These are phyloP conservation scores for Vulpes vulpes DNA, from an alignment of 2,113 vertebrate genomes.

Conservation along the genomic window DNA sequence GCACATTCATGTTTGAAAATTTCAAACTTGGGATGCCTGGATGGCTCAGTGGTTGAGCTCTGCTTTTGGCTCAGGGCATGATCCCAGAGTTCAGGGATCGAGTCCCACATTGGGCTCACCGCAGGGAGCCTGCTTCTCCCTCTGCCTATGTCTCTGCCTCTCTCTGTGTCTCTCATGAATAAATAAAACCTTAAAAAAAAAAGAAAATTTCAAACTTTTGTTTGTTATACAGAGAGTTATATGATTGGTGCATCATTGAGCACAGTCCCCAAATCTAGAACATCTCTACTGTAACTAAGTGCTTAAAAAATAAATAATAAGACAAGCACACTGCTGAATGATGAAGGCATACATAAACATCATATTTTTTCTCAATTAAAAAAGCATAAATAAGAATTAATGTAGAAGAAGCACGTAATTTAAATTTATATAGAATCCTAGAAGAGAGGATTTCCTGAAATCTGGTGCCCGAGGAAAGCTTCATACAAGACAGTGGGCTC, in stretches of 20 bases:
- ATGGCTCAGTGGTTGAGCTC: too few species aligned
- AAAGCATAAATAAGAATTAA: neutral
- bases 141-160: too few species aligned
- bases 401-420: neutral
- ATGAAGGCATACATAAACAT: neutral
- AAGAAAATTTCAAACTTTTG: neutral
- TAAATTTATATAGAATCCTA: neutral
- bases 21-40: neutral
- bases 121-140: too few species aligned
- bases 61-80: too few species aligned
- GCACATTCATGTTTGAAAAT: neutral
- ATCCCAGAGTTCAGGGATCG: too few species aligned
- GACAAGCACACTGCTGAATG: neutral
- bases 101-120: too few species aligned
- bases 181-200: too few species aligned
- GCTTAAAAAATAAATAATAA: neutral
- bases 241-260: neutral
- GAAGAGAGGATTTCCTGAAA: neutral
- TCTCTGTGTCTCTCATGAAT: too few species aligned
- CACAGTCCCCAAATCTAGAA: neutral
- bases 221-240: neutral
- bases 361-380: neutral
- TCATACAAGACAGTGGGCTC: neutral
- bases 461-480: rapidly evolving
- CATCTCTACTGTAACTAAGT: neutral